Conservation (phyloP, 2,888 invertebrate species). For the Melanostoma mellinum region DNA sequence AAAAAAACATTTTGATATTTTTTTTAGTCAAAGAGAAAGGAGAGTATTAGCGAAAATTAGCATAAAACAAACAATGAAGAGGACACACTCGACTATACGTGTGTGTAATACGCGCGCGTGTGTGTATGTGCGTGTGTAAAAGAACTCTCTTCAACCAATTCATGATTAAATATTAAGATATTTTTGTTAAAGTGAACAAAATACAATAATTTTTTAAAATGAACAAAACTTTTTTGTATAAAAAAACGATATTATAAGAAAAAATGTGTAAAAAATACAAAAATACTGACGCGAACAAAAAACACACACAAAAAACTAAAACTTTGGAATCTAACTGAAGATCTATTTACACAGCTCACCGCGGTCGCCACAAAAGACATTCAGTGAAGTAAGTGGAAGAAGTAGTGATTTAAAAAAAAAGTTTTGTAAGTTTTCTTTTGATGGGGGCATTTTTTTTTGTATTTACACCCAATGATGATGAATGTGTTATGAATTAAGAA, state of each 20-base stretch:
- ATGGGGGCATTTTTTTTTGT: slow-evolving; percentile 50
- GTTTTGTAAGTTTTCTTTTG: slow-evolving; percentile 44
- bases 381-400: neutral
- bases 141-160: slow-evolving; percentile 52
- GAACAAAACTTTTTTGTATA: slow-evolving; percentile 66
- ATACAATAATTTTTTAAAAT: slow-evolving; percentile 77
- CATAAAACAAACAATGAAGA: slow-evolving; percentile 48
- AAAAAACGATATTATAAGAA: slow-evolving; percentile 37
- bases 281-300: slow-evolving; percentile 40
- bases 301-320: slow-evolving; percentile 27
- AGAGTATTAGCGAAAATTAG: slow-evolving; percentile 48
- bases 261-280: slow-evolving; percentile 39
- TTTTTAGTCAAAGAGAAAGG: slow-evolving; percentile 12
- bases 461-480: neutral
- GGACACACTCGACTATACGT: slow-evolving; percentile 27
- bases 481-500: too few species aligned
- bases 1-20: slow-evolving; percentile 31
- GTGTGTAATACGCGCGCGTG: neutral
- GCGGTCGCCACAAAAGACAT: slow-evolving; percentile 11
- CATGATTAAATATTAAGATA: slow-evolving; percentile 68
- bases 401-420: slow-evolving; percentile 16
- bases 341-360: slow-evolving; percentile 34
- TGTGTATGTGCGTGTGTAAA: slow-evolving; percentile 33
- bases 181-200: slow-evolving; percentile 75
- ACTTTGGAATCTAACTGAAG: slow-evolving; percentile 5